Conservation (phyloP, 2,797 vertebrate genomes). For the Melopsittacus undulatus region DNA sequence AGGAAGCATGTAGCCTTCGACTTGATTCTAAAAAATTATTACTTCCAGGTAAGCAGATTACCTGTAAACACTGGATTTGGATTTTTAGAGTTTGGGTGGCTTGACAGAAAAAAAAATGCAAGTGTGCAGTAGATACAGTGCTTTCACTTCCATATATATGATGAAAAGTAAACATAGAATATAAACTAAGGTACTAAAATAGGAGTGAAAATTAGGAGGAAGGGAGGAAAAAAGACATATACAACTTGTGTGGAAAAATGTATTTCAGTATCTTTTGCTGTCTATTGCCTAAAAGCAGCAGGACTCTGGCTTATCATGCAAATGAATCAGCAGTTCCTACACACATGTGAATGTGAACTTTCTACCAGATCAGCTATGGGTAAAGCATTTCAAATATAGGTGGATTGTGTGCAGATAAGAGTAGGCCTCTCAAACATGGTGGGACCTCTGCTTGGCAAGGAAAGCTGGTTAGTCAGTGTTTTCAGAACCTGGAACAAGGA, state of each 20-base stretch:
- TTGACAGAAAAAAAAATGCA: background rate
- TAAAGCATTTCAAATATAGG: background rate
- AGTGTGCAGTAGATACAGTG: background rate
- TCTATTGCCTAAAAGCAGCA: background rate
- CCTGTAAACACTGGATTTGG: conserved; percentile 21
- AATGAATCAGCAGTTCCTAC: background rate
- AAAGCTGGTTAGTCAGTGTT: background rate
- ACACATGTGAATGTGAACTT: background rate
- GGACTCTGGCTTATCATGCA: background rate
- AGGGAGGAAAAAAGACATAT: background rate
- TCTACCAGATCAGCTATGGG: background rate
- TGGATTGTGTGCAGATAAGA: background rate
- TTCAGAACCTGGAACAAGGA: background rate
- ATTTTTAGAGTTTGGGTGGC: conserved; percentile 5
- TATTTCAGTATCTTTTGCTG: background rate
- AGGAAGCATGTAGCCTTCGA: conserved; percentile 55
- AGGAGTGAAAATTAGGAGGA: background rate
- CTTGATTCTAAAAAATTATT: conserved; percentile 38
- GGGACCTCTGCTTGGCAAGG: background rate
- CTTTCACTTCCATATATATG: background rate
- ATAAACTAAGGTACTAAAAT: background rate
- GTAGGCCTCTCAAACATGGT: background rate
- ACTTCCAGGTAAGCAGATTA: conserved; percentile 34
- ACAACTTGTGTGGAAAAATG: background rate
- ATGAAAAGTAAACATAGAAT: background rate